Percentiles rank a stretch among this genome's conserved stretches.
Evolutionary conservation across 2,113 vertebrate species (phyloP).

Genomic region (Rhinopomastus cyanomelas): DNA sequence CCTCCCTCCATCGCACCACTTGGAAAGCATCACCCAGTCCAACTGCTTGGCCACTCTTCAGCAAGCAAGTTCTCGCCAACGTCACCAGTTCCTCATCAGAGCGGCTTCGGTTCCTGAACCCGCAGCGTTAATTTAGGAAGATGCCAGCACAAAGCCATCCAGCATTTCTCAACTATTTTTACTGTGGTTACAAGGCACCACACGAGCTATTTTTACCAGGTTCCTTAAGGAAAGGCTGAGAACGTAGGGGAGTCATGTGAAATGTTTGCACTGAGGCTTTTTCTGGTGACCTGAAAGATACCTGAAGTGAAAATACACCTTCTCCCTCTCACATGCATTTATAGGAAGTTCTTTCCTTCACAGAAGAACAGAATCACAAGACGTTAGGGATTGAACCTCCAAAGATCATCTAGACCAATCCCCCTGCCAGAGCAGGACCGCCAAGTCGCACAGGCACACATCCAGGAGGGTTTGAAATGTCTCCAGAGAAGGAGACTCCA

Average conservation of each 20-base stretch:
- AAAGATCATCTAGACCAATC: too few species aligned
- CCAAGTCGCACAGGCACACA: too few species aligned
- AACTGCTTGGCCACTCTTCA: not conserved
- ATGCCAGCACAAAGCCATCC: not conserved
- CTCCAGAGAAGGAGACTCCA: too few species aligned
- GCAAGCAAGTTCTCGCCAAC: not conserved
- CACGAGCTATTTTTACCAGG: not conserved
- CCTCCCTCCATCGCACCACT: too few species aligned
- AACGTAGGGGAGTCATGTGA: not conserved
- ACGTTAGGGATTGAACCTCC: too few species aligned
- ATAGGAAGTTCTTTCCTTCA: not conserved
- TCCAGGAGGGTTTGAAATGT: too few species aligned
- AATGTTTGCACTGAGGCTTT: not conserved
- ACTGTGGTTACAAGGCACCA: not conserved
- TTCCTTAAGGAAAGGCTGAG: not conserved
- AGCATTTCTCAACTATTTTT: conserved; percentile 9
- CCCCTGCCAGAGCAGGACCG: too few species aligned
- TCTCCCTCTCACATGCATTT: not conserved
- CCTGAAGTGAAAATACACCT: not conserved
- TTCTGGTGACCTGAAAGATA: not conserved
- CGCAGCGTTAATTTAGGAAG: conserved; percentile 24
- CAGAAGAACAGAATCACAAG: too few species aligned
- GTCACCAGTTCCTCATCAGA: not conserved
- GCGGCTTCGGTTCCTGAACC: not conserved
- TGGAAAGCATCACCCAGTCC: not conserved